Percentiles rank a stretch among this genome's conserved stretches.
phyloP scores from a whole-genome alignment of 2,113 vertebrate genomes.

The Glaucidium brasilianum region DNA sequence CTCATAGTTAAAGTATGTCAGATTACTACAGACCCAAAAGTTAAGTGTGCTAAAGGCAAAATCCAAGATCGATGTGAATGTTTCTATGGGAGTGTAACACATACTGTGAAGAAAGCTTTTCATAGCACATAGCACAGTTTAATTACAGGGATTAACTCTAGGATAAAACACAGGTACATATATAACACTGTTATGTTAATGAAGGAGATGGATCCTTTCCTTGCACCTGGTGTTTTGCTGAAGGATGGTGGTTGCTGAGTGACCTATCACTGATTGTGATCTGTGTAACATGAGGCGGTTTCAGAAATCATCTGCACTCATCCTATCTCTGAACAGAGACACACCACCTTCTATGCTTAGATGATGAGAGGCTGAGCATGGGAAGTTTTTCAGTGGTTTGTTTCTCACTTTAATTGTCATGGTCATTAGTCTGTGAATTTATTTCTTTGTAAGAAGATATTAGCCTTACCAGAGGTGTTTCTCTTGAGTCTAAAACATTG shows the following conservation, averaged over 20 bases:
- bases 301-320: neutral
- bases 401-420: neutral
- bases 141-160: neutral
- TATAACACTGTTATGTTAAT: neutral
- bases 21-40: neutral
- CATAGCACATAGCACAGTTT: neutral
- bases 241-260: neutral
- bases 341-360: neutral
- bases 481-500: neutral
- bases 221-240: neutral
- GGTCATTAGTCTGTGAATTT: neutral
- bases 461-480: neutral
- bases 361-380: neutral
- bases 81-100: neutral
- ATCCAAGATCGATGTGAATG: neutral
- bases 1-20: constrained; percentile 6
- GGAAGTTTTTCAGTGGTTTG: neutral
- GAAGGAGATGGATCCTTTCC: neutral
- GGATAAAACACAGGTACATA: neutral
- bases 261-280: neutral
- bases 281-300: neutral
- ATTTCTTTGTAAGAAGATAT: neutral
- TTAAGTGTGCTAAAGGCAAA: neutral
- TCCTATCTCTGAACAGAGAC: neutral
- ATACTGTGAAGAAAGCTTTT: neutral